Evolutionary conservation across 2,888 invertebrate species (phyloP), one percentile per base, ranked within the genome.

Genomic region (Aspidapion aeneum): DNA sequence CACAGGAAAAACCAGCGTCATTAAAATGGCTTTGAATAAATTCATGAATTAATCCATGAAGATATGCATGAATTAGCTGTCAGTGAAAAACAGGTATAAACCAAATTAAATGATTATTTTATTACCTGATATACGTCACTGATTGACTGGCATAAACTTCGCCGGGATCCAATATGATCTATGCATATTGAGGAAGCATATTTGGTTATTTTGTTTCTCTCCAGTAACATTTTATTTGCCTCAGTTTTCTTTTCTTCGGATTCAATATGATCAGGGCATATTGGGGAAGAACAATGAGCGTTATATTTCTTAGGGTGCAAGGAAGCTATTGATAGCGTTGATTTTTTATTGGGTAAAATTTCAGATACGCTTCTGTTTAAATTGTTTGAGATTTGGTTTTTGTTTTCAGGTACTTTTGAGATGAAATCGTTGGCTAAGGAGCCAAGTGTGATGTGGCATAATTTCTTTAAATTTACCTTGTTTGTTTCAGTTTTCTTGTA

Each of bases 211-310:
- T 58, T 20, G 58, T 49, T 55, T 49, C 17, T 21, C 49, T 63
- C 19, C 58, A 17, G 63, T 3, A 2, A 63, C 50, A 60, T 65
- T 63, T 58, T 52, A 52, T 9, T 18, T 19, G 3, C n/a, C 7
- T 19, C 52, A 18, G 7, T 9, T 52, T n/a, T 49, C 57, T 20
- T 22, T 51, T 61, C 63, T 66, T 63, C 66, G 22, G 63, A 59
- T 19, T 35, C 66, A 66, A 49, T 66, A 66, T 64, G 66, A 16
- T 22, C 48, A 49, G 49, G 52, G 61, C 66, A 66, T 66, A 66
- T 49, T 64, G 66, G 63, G 56, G 63, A 66, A 66, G 66, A 59
- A 55, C 57, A 21, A 62, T 7, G 61, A 60, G 49, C 49, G n/a
- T 48, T 9, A 52, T 52, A n/a, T 19, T 52, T 52, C 18, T 35